Conservation (phyloP, 2,888 invertebrate species). For the Pasiphila rectangulata region DNA sequence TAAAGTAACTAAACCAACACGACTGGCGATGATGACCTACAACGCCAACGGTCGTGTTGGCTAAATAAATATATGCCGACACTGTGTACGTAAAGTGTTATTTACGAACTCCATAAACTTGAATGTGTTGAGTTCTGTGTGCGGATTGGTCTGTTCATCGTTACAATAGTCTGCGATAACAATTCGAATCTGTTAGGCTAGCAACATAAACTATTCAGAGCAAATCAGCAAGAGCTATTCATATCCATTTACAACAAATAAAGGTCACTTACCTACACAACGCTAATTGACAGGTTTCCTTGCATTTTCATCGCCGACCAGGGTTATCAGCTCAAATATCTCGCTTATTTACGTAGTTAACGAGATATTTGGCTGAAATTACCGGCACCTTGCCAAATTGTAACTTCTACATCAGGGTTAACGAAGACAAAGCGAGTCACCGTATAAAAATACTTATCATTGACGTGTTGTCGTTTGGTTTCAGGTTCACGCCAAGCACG, state of each 20-base stretch:
- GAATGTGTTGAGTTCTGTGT: slow-evolving; percentile 1
- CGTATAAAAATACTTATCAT: slow-evolving; percentile 23
- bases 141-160: slow-evolving; percentile 13
- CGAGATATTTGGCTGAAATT: slow-evolving; percentile 43
- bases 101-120: slow-evolving; percentile 7
- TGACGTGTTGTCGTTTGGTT: slow-evolving; percentile 45
- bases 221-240: slow-evolving; percentile 4
- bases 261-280: slow-evolving; percentile 14
- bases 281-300: slow-evolving; percentile 25
- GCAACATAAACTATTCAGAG: slow-evolving; percentile 19
- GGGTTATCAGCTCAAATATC: slow-evolving; percentile 52
- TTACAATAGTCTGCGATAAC: slow-evolving; percentile 11
- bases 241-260: slow-evolving; percentile 13
- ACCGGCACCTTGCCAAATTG: slow-evolving; percentile 60
- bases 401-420: slow-evolving; percentile 52
- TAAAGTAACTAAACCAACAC: too few relatives aligned
- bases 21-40: too few relatives aligned
- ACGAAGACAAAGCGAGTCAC: slow-evolving; percentile 38
- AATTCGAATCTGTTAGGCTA: slow-evolving; percentile 20
- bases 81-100: too few relatives aligned
- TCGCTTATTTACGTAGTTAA: slow-evolving; percentile 46
- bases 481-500: slow-evolving; percentile 98
- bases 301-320: slow-evolving; percentile 40
- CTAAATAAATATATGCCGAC: too few relatives aligned
- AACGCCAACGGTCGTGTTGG: too few relatives aligned